These are phyloP conservation scores for Dunckerocampus dactyliophorus DNA, from an alignment of 2,113 vertebrate species.

Conservation along the genomic window DNA sequence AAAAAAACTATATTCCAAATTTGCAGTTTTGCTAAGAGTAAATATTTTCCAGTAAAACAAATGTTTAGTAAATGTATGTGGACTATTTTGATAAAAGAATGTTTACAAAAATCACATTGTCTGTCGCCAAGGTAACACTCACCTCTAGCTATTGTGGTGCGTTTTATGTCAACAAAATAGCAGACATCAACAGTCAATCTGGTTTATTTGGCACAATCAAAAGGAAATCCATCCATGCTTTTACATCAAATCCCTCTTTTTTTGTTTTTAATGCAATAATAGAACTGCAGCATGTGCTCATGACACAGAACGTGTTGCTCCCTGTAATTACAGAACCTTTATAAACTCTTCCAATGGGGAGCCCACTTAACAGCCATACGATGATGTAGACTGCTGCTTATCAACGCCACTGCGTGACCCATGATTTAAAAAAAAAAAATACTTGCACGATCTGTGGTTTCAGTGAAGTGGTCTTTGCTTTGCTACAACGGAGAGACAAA, in stretches of 20 bases:
- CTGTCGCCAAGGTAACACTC: constrained; percentile 15
- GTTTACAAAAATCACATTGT: neutral
- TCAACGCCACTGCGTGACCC: too few relatives aligned
- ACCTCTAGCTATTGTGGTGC: constrained; percentile 18
- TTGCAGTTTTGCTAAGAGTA: too few relatives aligned
- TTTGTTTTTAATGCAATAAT: constrained; percentile 13
- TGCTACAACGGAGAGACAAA: neutral
- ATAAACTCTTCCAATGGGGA: neutral
- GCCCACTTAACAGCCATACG: too few relatives aligned
- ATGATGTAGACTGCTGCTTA: too few relatives aligned
- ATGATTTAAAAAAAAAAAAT: constrained; percentile 14
- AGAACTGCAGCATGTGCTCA: constrained; percentile 9
- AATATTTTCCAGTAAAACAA: too few relatives aligned
- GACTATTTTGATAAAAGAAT: neutral
- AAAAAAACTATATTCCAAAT: too few relatives aligned
- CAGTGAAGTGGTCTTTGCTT: neutral
- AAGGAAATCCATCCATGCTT: constrained; percentile 24
- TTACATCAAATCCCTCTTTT: constrained; percentile 38
- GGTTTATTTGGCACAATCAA: constrained; percentile 52
- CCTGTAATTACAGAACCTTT: neutral
- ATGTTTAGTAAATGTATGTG: too few relatives aligned
- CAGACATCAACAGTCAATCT: constrained; percentile 34
- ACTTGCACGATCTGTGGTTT: neutral
- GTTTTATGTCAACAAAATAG: constrained; percentile 34
- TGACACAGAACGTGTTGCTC: constrained; percentile 2